Base-by-base conservation (phyloP, 2,113 vertebrate genomes). In the Grantiella picta region DNA sequence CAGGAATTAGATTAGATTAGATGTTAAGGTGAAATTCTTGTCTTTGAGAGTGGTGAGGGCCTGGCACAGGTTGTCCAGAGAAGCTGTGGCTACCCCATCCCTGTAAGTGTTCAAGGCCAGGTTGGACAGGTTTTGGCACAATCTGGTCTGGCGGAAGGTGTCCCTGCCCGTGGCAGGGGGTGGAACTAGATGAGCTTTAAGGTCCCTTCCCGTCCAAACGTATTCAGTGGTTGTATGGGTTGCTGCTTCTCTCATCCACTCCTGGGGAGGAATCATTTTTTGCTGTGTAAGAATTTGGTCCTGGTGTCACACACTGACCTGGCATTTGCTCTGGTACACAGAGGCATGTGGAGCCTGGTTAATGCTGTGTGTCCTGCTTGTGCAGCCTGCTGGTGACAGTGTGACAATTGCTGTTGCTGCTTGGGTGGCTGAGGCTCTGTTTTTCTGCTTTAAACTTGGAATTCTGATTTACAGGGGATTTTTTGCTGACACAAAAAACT, bases 291-390 rank as follows among this genome's bases (percentile, higher is more conserved):
- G 53, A 45, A 14, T 49, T 77, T 25, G 38, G 8, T 83, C 42
- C 35, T 5, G 12, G 28, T 1, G 1, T 66, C 77, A 12, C 7
- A 12, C n/a, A 4, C 59, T 47, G 69, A 16, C 33, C 49, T 33
- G 47, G 56, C 25, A 2, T 44, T 72, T 24, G 16, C 6, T 23
- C 31, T 50, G 61, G 69, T 88, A 29, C 9, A 0, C 0, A 1
- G 25, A 71, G 35, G 29, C n/a, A 10, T 3, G 0, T 36, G 53
- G 22, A n/a, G 31, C 50, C 38, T 64, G 4, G 33, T 31, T 76
- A 47, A n/a, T 1, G 1, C 33, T 0, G 0, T 1, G 11, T 53
- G 63, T 86, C 57, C 57, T 63, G 71, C 57, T 66, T 3, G 6
- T 47, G 8, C 45, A 56, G 28, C 45, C n/a, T 9, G 2, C 63